These are phyloP conservation scores for Steinernema hermaphroditum DNA, from an alignment of 2,888 invertebrate genomes.

Conservation along the genomic window DNA sequence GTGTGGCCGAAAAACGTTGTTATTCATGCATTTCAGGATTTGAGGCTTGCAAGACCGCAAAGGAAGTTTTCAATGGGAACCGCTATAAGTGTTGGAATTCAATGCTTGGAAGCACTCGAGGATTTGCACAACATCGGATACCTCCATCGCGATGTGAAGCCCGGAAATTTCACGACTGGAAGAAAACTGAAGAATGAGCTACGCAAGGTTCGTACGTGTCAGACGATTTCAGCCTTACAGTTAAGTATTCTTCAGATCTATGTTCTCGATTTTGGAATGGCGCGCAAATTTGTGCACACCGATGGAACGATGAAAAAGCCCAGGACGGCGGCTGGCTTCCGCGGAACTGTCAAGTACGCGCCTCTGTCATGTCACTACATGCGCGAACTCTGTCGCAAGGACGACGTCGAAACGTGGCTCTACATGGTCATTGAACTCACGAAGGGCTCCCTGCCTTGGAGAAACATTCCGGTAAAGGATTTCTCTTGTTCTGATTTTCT, in stretches of 20 bases:
- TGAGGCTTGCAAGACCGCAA: slow-evolving; percentile 7
- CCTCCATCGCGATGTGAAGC: slow-evolving; percentile 37
- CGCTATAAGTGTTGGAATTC: slow-evolving; percentile 51
- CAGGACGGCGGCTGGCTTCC: slow-evolving; percentile 38
- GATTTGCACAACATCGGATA: slow-evolving; percentile 41
- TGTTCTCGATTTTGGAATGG: slow-evolving; percentile 49
- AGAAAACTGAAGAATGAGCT: slow-evolving; percentile 38
- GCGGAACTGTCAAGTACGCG: slow-evolving; percentile 41
- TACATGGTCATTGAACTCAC: slow-evolving; percentile 36
- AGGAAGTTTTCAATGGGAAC: slow-evolving; percentile 48
- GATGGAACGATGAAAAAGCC: slow-evolving; percentile 48
- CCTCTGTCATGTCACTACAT: slow-evolving; percentile 35
- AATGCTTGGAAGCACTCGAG: slow-evolving; percentile 54
- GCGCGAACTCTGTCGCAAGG: slow-evolving; percentile 38
- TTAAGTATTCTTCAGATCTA: no score
- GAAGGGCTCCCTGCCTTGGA: slow-evolving; percentile 41
- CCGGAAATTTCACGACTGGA: slow-evolving; percentile 38
- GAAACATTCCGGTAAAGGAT: no score
- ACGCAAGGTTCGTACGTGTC: no score
- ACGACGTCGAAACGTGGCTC: slow-evolving; percentile 40
- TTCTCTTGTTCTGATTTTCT: no score
- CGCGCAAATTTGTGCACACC: slow-evolving; percentile 55
- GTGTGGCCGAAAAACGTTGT: no score
- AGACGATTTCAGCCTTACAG: no score
- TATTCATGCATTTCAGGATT: not conserved